phyloP scores from a whole-genome alignment of 2,888 invertebrate species.

The Phorcus lineatus region DNA sequence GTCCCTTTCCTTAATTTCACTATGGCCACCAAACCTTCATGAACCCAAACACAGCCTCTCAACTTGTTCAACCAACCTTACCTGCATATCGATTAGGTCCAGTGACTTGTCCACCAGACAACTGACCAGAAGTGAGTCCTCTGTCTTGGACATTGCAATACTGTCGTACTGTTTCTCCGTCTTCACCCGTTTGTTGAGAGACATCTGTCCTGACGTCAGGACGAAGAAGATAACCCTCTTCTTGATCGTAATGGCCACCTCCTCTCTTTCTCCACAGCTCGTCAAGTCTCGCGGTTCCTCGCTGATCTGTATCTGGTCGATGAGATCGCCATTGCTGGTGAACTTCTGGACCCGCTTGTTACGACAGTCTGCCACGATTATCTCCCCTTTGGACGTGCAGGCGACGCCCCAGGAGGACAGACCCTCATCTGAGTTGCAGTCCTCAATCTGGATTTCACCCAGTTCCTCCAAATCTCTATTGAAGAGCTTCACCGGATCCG shows the following conservation, averaged over 20 bases:
- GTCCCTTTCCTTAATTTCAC: too few relatives aligned
- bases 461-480: slow-evolving; percentile 36
- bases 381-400: slow-evolving; percentile 61
- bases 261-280: slow-evolving; percentile 53
- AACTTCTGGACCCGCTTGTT: slow-evolving; percentile 66
- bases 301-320: slow-evolving; percentile 64
- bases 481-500: slow-evolving; percentile 50
- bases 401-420: slow-evolving; percentile 63
- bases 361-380: slow-evolving; percentile 64
- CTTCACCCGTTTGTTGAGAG: slow-evolving; percentile 52
- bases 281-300: slow-evolving; percentile 67
- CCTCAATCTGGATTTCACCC: slow-evolving; percentile 51
- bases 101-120: slow-evolving; percentile 54
- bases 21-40: too few relatives aligned
- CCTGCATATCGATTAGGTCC: slow-evolving; percentile 54
- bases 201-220: slow-evolving; percentile 48
- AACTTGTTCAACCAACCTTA: too few relatives aligned
- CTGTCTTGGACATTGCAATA: slow-evolving; percentile 49
- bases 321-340: slow-evolving; percentile 59
- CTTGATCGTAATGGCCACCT: slow-evolving; percentile 63
- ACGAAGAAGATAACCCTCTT: slow-evolving; percentile 61
- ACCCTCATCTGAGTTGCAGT: slow-evolving; percentile 54
- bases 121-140: slow-evolving; percentile 53
- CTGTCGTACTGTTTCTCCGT: slow-evolving; percentile 65
- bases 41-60: too few relatives aligned